Evolutionary conservation across 2,113 vertebrate species (phyloP).

Genomic region (Otocyon megalotis): DNA sequence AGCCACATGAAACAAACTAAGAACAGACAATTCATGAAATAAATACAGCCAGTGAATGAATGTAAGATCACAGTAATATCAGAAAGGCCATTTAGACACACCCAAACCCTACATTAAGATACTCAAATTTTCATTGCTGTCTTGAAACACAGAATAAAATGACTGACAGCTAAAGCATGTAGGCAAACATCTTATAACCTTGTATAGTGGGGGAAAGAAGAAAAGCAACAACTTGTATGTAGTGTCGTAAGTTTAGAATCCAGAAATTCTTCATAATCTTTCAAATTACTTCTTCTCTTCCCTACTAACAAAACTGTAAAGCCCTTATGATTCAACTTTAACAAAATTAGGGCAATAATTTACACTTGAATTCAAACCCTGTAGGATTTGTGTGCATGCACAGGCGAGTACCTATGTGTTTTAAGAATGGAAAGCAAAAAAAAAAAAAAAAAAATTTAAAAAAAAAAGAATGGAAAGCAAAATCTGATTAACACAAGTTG

Average conservation of each 20-base stretch:
- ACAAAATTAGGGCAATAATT: conserved; percentile 14
- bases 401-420: background rate
- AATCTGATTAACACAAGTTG: background rate
- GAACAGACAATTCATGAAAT: background rate
- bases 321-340: conserved; percentile 1
- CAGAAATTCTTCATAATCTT: conserved; percentile 1
- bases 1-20: background rate
- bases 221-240: background rate
- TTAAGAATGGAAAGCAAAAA: conserved; percentile 52
- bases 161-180: background rate
- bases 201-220: background rate
- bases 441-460: too few species aligned
- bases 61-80: background rate
- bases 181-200: background rate
- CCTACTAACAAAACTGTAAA: background rate
- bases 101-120: conserved; percentile 16
- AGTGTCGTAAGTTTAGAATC: background rate
- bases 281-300: background rate
- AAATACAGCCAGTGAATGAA: background rate
- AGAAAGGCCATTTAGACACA: background rate
- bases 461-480: conserved; percentile 38
- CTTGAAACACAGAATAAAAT: conserved; percentile 20
- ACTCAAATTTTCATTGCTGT: background rate
- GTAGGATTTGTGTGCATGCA: background rate
- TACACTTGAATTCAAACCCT: background rate